A percentile compares a stretch with the other conserved stretches of the same genome.
Conservation (phyloP, 2,797 vertebrate genomes). For the Tragelaphus oryx region DNA sequence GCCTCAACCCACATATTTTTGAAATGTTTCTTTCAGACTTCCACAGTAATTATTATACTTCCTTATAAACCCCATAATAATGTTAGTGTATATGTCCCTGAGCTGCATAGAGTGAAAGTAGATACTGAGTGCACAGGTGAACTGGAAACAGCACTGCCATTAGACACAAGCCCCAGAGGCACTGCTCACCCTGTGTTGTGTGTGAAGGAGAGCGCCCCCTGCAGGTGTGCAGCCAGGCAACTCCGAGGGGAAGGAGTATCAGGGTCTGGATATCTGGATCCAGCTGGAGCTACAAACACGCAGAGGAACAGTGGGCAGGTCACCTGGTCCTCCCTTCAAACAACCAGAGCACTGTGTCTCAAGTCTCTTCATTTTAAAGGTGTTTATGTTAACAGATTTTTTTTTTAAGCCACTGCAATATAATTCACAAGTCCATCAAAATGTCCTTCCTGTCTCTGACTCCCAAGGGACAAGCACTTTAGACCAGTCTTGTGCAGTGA, state of each 20-base stretch:
- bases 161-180: accelerated
- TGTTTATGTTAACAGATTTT: not conserved
- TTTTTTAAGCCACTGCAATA: not conserved
- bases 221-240: accelerated
- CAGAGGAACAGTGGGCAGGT: not conserved
- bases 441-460: slow-evolving; percentile 13
- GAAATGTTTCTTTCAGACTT: not conserved
- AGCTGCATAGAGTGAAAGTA: not conserved
- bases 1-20: not conserved
- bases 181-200: accelerated
- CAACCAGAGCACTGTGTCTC: not conserved
- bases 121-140: not conserved
- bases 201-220: not conserved
- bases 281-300: not conserved
- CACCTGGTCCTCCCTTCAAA: not conserved
- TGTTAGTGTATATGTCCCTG: not conserved
- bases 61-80: not conserved
- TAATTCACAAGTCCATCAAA: slow-evolving; percentile 42
- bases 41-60: not conserved
- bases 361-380: not conserved
- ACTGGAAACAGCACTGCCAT: accelerated
- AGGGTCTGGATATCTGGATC: not conserved
- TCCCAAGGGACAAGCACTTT: not conserved
- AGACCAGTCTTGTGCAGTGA: not conserved
- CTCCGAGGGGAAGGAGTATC: accelerated